Conservation (phyloP, 2,113 vertebrate species). For the Cyanoramphus novaezelandiae region DNA sequence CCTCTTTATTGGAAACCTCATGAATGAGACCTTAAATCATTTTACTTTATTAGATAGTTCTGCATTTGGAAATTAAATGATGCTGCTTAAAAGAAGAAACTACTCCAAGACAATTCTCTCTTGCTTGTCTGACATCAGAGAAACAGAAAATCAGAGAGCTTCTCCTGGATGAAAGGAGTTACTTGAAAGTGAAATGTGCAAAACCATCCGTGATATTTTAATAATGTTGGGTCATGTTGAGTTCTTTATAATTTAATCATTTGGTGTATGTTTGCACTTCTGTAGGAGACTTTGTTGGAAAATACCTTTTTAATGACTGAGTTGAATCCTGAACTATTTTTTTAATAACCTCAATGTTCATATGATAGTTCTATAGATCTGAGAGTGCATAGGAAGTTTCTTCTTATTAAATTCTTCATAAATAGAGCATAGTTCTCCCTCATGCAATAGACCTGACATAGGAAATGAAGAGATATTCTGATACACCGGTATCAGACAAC, state of each 20-base stretch:
- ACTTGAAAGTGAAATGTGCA: conserved; percentile 52
- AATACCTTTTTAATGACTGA: conserved; percentile 63
- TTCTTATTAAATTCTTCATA: conserved; percentile 15
- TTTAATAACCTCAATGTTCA: conserved; percentile 27
- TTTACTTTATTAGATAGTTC: background rate
- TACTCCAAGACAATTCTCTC: background rate
- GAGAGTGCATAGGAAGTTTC: background rate
- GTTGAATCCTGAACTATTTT: conserved; percentile 29
- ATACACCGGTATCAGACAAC: background rate
- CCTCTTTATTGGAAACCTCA: background rate
- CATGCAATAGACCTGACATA: background rate
- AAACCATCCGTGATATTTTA: conserved; percentile 53
- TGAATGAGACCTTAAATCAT: background rate
- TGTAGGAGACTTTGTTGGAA: conserved; percentile 48
- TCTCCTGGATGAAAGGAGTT: conserved; percentile 45
- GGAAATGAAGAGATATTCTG: background rate
- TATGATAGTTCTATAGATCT: background rate
- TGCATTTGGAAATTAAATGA: conserved; percentile 34
- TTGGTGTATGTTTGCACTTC: conserved; percentile 42
- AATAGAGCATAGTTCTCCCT: background rate
- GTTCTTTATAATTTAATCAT: conserved; percentile 59
- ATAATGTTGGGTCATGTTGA: conserved; percentile 51
- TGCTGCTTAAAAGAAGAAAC: background rate
- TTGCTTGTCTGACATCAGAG: background rate
- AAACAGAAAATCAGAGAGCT: background rate